Conservation (phyloP, 2,888 invertebrate species). For the Eupsilia transversa region DNA sequence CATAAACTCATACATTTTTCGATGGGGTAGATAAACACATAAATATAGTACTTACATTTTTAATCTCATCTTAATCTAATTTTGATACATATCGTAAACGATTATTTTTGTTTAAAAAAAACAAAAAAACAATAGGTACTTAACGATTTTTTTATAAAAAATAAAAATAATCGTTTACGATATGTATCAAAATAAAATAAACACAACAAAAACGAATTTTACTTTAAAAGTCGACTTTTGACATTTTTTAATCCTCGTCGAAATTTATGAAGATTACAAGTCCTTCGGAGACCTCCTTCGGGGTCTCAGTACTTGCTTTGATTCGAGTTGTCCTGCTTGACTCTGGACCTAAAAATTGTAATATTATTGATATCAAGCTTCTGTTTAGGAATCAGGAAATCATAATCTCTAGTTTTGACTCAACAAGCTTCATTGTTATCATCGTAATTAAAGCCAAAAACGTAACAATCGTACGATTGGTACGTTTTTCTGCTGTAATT, state of each 20-base stretch:
- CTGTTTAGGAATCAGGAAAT: background rate
- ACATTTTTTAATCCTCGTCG: no score
- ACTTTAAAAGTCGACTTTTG: background rate
- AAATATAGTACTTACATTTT: background rate
- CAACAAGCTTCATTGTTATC: no score
- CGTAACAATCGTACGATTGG: no score
- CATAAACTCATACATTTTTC: background rate
- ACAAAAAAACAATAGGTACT: no score
- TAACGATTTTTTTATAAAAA: background rate
- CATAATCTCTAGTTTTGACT: no score
- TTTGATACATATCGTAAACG: no score
- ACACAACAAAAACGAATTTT: background rate
- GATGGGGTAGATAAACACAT: background rate
- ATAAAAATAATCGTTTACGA: background rate
- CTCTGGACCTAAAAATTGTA: background rate
- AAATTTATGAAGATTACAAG: background rate
- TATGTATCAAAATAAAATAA: background rate
- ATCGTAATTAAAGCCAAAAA: no score
- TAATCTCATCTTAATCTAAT: no score
- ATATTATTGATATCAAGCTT: background rate
- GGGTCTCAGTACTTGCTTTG: background rate
- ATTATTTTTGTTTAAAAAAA: no score
- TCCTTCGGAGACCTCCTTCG: fast-evolving
- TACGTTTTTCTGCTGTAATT: no score
- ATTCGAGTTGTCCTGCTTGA: background rate